Evolutionary conservation across 2,888 invertebrate genomes (phyloP).

Genomic region (Caenorhabditis wallacei): DNA sequence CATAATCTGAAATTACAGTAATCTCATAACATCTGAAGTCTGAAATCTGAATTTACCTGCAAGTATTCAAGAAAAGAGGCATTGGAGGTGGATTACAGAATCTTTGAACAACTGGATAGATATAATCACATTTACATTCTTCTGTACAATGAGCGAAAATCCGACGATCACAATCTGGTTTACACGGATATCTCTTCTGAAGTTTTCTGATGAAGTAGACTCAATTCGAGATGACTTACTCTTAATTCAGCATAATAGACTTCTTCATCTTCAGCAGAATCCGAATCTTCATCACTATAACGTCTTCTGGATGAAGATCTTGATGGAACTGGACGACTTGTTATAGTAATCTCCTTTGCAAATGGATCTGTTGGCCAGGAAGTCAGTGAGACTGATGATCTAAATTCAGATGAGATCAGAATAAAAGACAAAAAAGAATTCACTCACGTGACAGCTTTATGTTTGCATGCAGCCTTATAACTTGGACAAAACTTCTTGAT

Average conservation of each 20-base stretch:
- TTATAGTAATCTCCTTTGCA: conserved; percentile 48
- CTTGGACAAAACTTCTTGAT: conserved; percentile 70
- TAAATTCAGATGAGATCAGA: conserved; percentile 2
- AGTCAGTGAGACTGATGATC: conserved; percentile 46
- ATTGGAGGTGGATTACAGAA: conserved; percentile 81
- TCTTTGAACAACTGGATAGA: conserved; percentile 77
- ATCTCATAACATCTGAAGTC: not conserved
- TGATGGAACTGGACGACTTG: conserved; percentile 31
- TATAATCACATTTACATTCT: conserved; percentile 80
- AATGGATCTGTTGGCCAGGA: conserved; percentile 73
- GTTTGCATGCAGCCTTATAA: conserved; percentile 69
- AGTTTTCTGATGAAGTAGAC: conserved; percentile 22
- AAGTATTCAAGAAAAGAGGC: conserved; percentile 79
- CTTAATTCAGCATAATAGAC: conserved; percentile 65
- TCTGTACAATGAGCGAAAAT: conserved; percentile 78
- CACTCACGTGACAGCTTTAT: conserved; percentile 58
- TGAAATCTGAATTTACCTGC: conserved; percentile 65
- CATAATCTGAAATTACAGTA: conserved; percentile 67
- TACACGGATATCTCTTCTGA: conserved; percentile 78
- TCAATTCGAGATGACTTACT: conserved; percentile 51
- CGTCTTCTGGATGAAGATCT: conserved; percentile 16
- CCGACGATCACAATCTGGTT: conserved; percentile 76
- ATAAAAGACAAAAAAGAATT: not conserved
- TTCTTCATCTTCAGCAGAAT: conserved; percentile 63
- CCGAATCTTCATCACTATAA: conserved; percentile 50